Evolutionary conservation across 2,888 invertebrate species (phyloP).

Genomic region (Euzophera pinguis): DNA sequence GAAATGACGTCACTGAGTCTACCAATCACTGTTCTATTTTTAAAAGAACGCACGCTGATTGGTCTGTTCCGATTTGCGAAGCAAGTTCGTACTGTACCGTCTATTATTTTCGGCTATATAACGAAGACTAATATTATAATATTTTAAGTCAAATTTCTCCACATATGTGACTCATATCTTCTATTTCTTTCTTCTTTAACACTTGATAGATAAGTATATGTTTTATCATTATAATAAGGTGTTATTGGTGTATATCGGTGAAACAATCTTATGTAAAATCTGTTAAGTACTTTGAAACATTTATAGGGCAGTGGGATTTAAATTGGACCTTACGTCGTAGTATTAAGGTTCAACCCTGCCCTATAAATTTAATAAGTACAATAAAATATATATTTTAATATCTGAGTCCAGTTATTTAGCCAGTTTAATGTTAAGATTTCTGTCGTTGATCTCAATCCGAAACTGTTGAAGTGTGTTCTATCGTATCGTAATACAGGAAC

Average conservation of each 20-base stretch:
- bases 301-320: background rate
- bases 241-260: constrained; percentile 1
- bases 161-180: too few species aligned
- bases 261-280: background rate
- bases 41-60: too few species aligned
- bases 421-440: constrained; percentile 23
- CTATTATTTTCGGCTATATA: background rate
- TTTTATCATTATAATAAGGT: constrained; percentile 1
- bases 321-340: background rate
- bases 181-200: background rate
- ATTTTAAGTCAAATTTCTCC: background rate
- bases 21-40: too few species aligned
- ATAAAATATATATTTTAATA: constrained; percentile 3
- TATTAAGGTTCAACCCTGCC: background rate
- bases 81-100: too few species aligned
- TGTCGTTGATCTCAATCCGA: constrained; percentile 59
- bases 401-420: constrained; percentile 6
- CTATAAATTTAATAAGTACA: background rate
- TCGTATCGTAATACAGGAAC: constrained; percentile 67
- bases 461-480: constrained; percentile 70
- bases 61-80: too few species aligned
- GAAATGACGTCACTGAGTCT: too few species aligned
- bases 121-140: background rate
- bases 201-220: constrained; percentile 1
- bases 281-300: background rate